Evolutionary conservation across 2,113 vertebrate species (phyloP), one percentile per base, ranked within the genome.

Genomic region (Nicator chloris): DNA sequence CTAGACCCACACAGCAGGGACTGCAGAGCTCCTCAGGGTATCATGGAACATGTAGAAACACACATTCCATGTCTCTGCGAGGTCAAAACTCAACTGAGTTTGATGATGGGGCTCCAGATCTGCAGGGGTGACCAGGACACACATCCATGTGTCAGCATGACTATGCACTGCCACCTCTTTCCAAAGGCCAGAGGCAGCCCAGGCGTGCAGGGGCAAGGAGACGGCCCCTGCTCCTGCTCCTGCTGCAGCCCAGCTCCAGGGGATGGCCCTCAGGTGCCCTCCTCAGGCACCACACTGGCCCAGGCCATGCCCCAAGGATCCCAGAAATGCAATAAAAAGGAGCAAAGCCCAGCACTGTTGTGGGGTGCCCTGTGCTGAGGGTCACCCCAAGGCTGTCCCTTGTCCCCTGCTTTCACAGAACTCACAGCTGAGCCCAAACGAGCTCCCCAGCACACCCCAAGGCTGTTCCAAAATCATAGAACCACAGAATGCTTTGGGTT

Each of bases 351-450:
- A 40, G 26, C 26, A 37, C 9, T 4, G 2, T 7, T 2, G 1
- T 4, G 8, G 45, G 7, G 28, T 13, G 17, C 27, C 54, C 37
- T 21, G 35, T 21, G 68, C 42, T 9, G 4, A 64, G 51, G 33
- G 40, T 21, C 24, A 31, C 18, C 13, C 49, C 57, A 37, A 19
- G 11, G 49, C 66, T 39, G 8, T 19, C 15, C 53, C 37, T 18
- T 2, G 2, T 31, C 19, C 51, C 44, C 40, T 4, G 0, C n/a
- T 39, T 12, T 20, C 79, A n/a, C 81, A 63, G 26, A 71, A 12
- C 20, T 40, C 26, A 5, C n/a, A 56, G 7, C 24, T 15, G 11
- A 57, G n/a, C 50, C 53, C 3, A 1, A 7, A 45, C 0, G 0
- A 76, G n/a, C n/a, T 61, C 22, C 54, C 15, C 51, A 54, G 61